These are phyloP conservation scores for Sebastiscus albofasciatus DNA, from an alignment of 2,797 vertebrate genomes.

Conservation along the genomic window DNA sequence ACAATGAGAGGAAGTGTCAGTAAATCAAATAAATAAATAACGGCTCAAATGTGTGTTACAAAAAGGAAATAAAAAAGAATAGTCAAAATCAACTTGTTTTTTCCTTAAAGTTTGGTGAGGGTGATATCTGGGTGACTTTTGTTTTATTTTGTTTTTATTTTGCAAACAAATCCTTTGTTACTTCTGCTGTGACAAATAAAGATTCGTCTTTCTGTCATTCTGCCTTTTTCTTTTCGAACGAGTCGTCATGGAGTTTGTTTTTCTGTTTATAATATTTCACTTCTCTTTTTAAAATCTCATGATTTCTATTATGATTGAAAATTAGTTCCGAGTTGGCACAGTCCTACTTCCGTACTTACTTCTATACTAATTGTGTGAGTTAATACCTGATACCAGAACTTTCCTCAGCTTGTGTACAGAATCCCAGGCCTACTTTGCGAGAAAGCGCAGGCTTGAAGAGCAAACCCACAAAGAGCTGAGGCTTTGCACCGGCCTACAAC, in stretches of 20 bases:
- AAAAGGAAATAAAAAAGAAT: conserved; percentile 40
- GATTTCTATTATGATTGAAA: background rate
- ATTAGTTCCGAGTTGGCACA: background rate
- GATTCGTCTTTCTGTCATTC: conserved; percentile 73
- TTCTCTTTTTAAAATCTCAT: background rate
- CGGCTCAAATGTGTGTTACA: conserved; percentile 47
- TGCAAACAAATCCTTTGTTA: conserved; percentile 80
- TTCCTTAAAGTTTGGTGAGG: conserved; percentile 62
- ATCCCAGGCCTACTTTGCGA: conserved; percentile 22
- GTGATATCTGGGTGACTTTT: conserved; percentile 56
- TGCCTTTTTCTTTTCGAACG: background rate
- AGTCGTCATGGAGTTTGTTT: background rate
- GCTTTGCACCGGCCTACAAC: conserved; percentile 51
- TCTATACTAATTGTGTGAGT: no score
- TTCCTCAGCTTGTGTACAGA: background rate
- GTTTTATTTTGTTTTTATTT: conserved; percentile 70
- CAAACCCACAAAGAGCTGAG: conserved; percentile 47
- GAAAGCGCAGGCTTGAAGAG: conserved; percentile 1
- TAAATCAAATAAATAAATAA: conserved; percentile 35
- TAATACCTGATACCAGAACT: background rate
- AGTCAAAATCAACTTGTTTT: conserved; percentile 48
- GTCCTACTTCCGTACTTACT: background rate
- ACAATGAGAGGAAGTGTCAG: conserved; percentile 29
- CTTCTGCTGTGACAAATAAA: conserved; percentile 85
- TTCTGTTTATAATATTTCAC: background rate